These are phyloP conservation scores for Lithobates sylvaticus DNA, from an alignment of 2,797 vertebrate species.

Conservation along the genomic window DNA sequence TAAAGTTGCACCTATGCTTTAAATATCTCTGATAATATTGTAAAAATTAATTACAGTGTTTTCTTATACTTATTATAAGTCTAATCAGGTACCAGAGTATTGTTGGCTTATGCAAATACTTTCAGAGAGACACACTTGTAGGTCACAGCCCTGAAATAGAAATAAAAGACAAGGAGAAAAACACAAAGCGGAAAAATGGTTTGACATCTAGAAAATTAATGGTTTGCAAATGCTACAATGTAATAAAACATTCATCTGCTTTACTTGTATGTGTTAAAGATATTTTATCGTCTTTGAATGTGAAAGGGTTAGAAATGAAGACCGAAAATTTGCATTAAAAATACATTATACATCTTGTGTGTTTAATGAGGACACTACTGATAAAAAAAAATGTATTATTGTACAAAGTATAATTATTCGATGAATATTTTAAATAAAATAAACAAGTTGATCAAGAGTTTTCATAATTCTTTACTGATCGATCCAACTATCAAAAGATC, in stretches of 20 bases:
- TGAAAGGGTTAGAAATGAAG: constrained; percentile 1
- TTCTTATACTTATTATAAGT: not conserved
- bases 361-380: too few relatives aligned
- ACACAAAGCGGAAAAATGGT: not conserved
- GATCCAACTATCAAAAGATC: too few relatives aligned
- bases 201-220: constrained; percentile 14
- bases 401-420: too few relatives aligned
- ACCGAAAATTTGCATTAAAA: not conserved
- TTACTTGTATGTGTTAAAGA: constrained; percentile 26
- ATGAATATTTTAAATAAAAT: too few relatives aligned
- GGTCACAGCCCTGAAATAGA: constrained; percentile 1
- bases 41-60: not conserved
- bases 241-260: constrained; percentile 28
- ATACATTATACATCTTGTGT: too few relatives aligned
- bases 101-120: constrained; percentile 24
- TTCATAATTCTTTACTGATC: too few relatives aligned
- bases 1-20: too few relatives aligned
- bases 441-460: too few relatives aligned
- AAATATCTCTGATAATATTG: not conserved
- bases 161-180: constrained; percentile 22
- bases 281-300: not conserved
- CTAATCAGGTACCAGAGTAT: constrained; percentile 12
- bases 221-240: not conserved
- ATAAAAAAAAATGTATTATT: too few relatives aligned
- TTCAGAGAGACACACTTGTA: constrained; percentile 20